Evolutionary conservation across 2,113 vertebrate genomes (phyloP).

Genomic region (Neomonachus schauinslandi): DNA sequence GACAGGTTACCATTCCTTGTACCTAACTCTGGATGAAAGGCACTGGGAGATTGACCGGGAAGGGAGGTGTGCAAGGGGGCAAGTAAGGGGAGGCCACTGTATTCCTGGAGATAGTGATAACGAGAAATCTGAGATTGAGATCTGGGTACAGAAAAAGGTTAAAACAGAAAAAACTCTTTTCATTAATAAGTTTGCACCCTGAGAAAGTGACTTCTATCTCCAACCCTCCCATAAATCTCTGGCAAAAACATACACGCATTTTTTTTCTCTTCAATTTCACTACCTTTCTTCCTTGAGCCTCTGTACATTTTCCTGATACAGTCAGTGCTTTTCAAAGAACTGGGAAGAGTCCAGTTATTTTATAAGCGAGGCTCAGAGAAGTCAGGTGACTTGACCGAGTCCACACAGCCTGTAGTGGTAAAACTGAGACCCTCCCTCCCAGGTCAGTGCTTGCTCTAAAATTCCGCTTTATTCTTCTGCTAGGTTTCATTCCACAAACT

Average conservation of each 20-base stretch:
- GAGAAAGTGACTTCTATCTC: background rate
- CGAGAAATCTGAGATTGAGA: background rate
- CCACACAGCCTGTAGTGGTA: background rate
- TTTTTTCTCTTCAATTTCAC: background rate
- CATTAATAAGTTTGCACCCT: background rate
- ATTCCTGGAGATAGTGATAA: background rate
- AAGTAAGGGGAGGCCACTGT: background rate
- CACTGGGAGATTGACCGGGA: background rate
- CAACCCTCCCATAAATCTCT: background rate
- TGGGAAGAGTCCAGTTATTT: background rate
- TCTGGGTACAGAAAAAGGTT: background rate
- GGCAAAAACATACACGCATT: background rate
- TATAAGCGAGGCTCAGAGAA: slow-evolving; percentile 32
- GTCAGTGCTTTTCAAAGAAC: slow-evolving; percentile 7
- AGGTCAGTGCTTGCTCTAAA: slow-evolving; percentile 51
- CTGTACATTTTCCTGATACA: slow-evolving; percentile 1
- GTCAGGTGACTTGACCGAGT: slow-evolving; percentile 13
- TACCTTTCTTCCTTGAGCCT: background rate
- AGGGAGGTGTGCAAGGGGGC: background rate
- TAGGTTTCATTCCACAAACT: slow-evolving; percentile 53
- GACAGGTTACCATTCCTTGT: background rate
- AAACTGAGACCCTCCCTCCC: background rate
- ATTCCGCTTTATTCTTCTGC: slow-evolving; percentile 34
- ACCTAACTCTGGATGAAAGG: slow-evolving; percentile 28
- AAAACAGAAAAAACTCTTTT: background rate